Conservation (phyloP, 2,113 vertebrate species). For the Agapornis roseicollis region DNA sequence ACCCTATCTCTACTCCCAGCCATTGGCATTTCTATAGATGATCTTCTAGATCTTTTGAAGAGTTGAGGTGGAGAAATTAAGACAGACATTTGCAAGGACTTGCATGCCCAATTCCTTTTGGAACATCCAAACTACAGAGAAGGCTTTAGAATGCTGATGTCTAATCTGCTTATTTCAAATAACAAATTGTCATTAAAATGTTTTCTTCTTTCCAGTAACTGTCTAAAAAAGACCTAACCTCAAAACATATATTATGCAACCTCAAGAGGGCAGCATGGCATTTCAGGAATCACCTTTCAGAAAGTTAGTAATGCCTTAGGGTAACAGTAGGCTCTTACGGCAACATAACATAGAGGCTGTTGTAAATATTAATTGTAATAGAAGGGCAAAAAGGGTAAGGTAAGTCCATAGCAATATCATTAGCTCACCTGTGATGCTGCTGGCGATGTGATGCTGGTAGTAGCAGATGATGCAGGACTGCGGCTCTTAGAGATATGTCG, state of each 20-base stretch:
- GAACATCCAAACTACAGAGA: background rate
- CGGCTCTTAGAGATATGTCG: background rate
- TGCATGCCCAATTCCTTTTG: background rate
- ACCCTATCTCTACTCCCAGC: background rate
- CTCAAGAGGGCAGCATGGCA: constrained; percentile 64
- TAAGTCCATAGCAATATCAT: background rate
- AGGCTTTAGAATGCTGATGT: background rate
- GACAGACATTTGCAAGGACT: background rate
- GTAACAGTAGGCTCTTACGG: background rate
- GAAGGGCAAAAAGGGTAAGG: background rate
- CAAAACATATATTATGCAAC: background rate
- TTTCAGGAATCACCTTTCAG: background rate
- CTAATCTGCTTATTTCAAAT: background rate
- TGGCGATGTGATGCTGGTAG: background rate
- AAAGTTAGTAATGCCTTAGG: background rate
- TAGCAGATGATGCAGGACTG: background rate
- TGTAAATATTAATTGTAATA: background rate
- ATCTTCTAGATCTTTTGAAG: background rate
- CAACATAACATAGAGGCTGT: background rate
- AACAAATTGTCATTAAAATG: background rate
- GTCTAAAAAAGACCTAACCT: background rate
- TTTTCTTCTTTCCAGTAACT: background rate
- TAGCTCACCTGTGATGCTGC: background rate
- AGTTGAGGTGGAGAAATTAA: background rate
- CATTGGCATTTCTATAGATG: background rate